These are phyloP conservation scores for Polydrusus tereticollis DNA, from an alignment of 2,888 invertebrate species.

Conservation along the genomic window DNA sequence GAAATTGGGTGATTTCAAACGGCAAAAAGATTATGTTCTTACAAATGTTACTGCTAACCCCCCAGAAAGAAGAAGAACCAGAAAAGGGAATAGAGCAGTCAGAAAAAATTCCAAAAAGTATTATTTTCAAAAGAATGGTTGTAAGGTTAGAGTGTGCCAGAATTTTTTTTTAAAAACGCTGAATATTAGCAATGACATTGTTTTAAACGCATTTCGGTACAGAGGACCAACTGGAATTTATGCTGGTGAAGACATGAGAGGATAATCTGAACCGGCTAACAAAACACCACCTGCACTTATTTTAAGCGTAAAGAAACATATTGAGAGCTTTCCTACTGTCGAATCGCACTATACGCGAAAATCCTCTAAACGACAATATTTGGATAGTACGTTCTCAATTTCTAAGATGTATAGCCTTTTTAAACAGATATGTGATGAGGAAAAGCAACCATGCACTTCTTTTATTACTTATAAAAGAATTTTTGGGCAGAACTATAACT, in stretches of 20 bases:
- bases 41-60: too few relatives aligned
- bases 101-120: background rate
- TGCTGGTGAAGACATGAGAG: background rate
- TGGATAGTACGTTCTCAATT: background rate
- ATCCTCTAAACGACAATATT: background rate
- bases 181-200: background rate
- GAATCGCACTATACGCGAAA: background rate
- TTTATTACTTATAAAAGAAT: constrained; percentile 45
- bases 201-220: background rate
- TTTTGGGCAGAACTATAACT: constrained; percentile 41
- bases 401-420: background rate
- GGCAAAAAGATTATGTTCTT: too few relatives aligned
- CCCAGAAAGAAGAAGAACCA: too few relatives aligned
- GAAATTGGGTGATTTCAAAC: background rate
- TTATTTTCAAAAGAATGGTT: background rate
- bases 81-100: background rate
- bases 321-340: background rate
- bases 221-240: background rate
- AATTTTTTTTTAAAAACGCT: background rate
- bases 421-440: background rate
- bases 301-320: background rate
- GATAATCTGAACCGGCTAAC: background rate
- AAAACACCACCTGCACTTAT: background rate
- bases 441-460: background rate
- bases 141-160: background rate